phyloP scores from a whole-genome alignment of 2,797 vertebrate genomes.

The Myoxocephalus aenaeus region DNA sequence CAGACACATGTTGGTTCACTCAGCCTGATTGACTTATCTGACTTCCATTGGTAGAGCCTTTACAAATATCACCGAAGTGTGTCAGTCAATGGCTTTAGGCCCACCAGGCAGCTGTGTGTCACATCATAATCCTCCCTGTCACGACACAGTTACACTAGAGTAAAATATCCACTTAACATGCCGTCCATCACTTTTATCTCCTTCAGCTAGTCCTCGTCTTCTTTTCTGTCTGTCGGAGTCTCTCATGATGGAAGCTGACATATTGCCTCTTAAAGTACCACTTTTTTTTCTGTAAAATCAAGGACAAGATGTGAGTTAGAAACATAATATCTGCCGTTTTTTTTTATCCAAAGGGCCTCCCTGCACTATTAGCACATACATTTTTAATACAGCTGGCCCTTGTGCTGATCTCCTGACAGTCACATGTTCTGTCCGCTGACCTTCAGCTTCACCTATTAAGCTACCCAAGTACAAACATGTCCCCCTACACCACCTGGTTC shows the following conservation, averaged over 20 bases:
- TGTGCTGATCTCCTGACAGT: slow-evolving; percentile 11
- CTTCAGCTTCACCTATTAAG: slow-evolving; percentile 1
- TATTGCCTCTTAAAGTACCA: slow-evolving; percentile 42
- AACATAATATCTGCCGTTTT: slow-evolving; percentile 23
- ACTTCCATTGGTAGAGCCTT: slow-evolving; percentile 65
- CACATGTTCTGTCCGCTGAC: slow-evolving; percentile 8
- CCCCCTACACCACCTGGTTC: background rate
- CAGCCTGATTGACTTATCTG: slow-evolving; percentile 75
- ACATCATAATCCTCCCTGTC: slow-evolving; percentile 75
- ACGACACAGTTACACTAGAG: slow-evolving; percentile 67
- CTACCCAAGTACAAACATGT: slow-evolving; percentile 5
- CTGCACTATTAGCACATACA: slow-evolving; percentile 26
- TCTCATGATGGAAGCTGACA: slow-evolving; percentile 56
- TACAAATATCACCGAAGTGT: slow-evolving; percentile 64
- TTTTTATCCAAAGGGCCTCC: background rate
- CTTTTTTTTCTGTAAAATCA: slow-evolving; percentile 47
- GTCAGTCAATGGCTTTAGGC: slow-evolving; percentile 77
- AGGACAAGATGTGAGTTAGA: slow-evolving; percentile 27
- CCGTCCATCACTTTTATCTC: slow-evolving; percentile 78
- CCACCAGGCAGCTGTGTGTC: slow-evolving; percentile 66
- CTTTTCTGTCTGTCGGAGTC: slow-evolving; percentile 53
- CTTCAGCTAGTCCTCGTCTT: slow-evolving; percentile 52
- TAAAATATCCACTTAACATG: slow-evolving; percentile 80
- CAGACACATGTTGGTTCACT: slow-evolving; percentile 66
- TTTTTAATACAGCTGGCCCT: slow-evolving; percentile 20